phyloP scores from a whole-genome alignment of 1,140 invertebrate genomes.

The Pseudomyrmex cubaensis region DNA sequence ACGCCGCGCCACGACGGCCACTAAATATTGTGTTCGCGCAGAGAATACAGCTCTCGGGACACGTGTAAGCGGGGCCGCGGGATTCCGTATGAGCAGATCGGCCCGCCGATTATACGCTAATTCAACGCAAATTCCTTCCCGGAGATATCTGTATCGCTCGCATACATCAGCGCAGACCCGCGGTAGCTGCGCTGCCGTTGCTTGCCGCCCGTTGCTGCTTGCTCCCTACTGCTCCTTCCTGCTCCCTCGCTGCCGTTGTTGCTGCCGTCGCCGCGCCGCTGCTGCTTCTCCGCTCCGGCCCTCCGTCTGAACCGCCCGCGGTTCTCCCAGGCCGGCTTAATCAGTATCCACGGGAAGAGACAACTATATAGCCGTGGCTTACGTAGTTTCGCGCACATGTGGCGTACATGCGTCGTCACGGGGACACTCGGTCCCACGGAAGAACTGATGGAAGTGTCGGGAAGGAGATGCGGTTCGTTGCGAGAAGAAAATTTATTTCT shows the following conservation, averaged over 20 bases:
- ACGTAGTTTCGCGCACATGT: slow-evolving; percentile 70
- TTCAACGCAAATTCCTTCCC: slow-evolving; percentile 84
- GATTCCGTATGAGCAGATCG: slow-evolving; percentile 84
- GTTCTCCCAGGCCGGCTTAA: slow-evolving; percentile 63
- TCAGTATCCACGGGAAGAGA: slow-evolving; percentile 74
- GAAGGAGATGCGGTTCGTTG: background rate
- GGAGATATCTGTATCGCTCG: slow-evolving; percentile 84
- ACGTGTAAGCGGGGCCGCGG: slow-evolving; percentile 84
- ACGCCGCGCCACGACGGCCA: slow-evolving; percentile 68
- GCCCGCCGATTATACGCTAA: slow-evolving; percentile 84
- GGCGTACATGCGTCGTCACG: slow-evolving; percentile 47
- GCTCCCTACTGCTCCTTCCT: background rate
- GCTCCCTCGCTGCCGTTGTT: background rate
- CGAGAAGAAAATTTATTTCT: background rate
- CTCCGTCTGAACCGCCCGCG: slow-evolving; percentile 39
- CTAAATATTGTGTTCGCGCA: slow-evolving; percentile 83
- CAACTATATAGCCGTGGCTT: slow-evolving; percentile 72
- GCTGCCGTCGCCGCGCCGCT: slow-evolving; percentile 27
- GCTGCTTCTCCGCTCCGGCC: background rate
- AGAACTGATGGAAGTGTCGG: background rate
- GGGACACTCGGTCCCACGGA: slow-evolving; percentile 42
- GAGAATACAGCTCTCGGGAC: slow-evolving; percentile 82
- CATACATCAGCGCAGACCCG: slow-evolving; percentile 79
- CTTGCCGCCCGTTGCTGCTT: slow-evolving; percentile 21
- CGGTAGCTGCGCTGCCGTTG: slow-evolving; percentile 71